Conservation (phyloP, 2,113 vertebrate species). For the Tyrannus savana region DNA sequence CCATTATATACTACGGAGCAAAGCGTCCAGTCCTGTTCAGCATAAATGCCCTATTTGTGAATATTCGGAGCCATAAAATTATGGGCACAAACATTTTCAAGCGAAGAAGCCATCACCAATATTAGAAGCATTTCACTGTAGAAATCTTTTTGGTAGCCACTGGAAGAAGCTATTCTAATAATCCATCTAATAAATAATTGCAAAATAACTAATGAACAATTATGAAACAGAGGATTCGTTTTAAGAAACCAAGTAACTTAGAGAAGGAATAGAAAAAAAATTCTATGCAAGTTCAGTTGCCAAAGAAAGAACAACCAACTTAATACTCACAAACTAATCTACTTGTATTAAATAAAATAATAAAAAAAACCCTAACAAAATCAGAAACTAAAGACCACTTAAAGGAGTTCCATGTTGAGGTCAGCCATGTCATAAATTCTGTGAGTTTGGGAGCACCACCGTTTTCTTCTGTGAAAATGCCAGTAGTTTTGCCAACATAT, state of each 20-base stretch:
- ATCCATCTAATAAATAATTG: neutral
- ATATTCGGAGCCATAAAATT: neutral
- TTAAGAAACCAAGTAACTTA: neutral
- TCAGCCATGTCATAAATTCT: neutral
- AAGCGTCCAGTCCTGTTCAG: neutral
- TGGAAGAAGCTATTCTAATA: neutral
- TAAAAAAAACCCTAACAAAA: neutral
- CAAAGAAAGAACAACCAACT: neutral
- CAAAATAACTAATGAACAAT: neutral
- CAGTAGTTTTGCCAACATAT: neutral
- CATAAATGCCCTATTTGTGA: neutral
- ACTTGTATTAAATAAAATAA: neutral
- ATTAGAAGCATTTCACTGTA: neutral
- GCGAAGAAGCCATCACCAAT: neutral
- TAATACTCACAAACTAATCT: neutral
- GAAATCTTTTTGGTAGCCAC: neutral
- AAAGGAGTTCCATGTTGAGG: rapidly evolving
- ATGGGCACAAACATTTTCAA: neutral
- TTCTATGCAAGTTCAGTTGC: neutral
- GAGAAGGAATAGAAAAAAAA: neutral
- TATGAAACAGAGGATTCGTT: neutral
- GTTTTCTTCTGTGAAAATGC: neutral
- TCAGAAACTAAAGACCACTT: neutral
- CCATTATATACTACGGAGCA: neutral
- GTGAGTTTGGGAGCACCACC: neutral